A percentile compares a stretch with the other conserved stretches of the same genome.
Evolutionary conservation across 2,888 invertebrate genomes (phyloP).

Genomic region (Heliconius ethilla): DNA sequence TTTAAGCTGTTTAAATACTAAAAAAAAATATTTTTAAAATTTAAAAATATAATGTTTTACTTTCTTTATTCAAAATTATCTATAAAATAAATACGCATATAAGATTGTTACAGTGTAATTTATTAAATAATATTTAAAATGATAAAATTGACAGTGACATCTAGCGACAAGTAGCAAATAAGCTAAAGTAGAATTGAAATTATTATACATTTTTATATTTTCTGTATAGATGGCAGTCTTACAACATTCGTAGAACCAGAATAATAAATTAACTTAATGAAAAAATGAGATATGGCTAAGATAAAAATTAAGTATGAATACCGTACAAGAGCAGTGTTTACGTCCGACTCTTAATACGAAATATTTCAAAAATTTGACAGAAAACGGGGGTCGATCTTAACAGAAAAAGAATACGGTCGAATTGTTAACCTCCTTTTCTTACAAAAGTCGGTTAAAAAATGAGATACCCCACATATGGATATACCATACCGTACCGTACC

Average conservation of each 20-base stretch:
- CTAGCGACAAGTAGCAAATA: conserved; percentile 50
- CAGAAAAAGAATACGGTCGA: too few species aligned
- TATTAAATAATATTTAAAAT: not conserved
- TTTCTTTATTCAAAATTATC: not conserved
- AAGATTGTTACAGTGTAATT: not conserved
- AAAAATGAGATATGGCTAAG: too few species aligned
- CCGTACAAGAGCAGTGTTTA: too few species aligned
- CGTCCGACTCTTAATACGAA: too few species aligned
- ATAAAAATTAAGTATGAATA: too few species aligned
- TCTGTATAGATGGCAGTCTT: conserved; percentile 23
- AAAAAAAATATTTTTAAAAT: not conserved
- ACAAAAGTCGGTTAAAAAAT: too few species aligned
- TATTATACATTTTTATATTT: not conserved
- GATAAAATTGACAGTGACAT: conserved; percentile 42
- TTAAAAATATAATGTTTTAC: not conserved
- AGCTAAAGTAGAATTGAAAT: not conserved
- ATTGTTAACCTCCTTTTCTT: too few species aligned
- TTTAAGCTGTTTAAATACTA: not conserved
- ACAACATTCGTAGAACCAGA: not conserved
- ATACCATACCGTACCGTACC: too few species aligned
- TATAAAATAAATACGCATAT: not conserved
- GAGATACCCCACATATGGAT: too few species aligned
- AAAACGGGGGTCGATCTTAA: too few species aligned
- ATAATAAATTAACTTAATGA: not conserved
- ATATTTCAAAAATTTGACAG: too few species aligned